phyloP scores from a whole-genome alignment of 2,797 vertebrate genomes.

The Catostomus latipinnis region DNA sequence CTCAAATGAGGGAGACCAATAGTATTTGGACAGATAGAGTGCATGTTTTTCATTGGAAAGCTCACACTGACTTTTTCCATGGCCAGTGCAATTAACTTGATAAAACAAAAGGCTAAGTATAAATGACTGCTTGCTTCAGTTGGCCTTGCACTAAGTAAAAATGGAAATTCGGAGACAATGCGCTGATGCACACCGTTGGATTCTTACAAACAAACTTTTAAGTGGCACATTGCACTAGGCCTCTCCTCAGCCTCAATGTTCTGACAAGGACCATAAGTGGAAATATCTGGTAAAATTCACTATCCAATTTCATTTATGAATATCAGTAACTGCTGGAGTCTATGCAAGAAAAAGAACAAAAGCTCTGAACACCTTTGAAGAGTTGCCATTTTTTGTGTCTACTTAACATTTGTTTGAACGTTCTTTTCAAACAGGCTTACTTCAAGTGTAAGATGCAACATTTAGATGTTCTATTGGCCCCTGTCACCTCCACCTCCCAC shows the following conservation, averaged over 20 bases:
- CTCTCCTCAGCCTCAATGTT: constrained; percentile 61
- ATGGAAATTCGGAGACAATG: constrained; percentile 71
- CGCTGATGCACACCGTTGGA: constrained; percentile 73
- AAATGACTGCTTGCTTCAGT: constrained; percentile 51
- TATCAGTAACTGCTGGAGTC: constrained; percentile 43
- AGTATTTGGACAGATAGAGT: neutral
- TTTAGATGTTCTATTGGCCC: neutral
- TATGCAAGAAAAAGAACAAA: constrained; percentile 49
- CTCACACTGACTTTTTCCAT: constrained; percentile 47
- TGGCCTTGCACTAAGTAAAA: constrained; percentile 63
- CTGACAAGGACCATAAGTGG: constrained; percentile 73
- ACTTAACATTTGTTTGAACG: constrained; percentile 33
- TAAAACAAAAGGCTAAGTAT: constrained; percentile 44
- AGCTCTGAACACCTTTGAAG: constrained; percentile 47
- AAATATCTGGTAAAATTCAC: constrained; percentile 53
- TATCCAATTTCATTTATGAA: constrained; percentile 46
- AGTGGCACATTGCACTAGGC: constrained; percentile 78
- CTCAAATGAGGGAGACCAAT: neutral
- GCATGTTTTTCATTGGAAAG: constrained; percentile 27
- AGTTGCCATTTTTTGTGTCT: constrained; percentile 37
- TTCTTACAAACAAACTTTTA: constrained; percentile 79
- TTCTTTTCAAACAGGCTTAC: constrained; percentile 47
- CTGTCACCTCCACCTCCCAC: constrained; percentile 10
- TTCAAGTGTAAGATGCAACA: constrained; percentile 34
- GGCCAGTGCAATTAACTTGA: constrained; percentile 51